Evolutionary conservation across 2,888 invertebrate species (phyloP).

Genomic region (Myathropa florea): DNA sequence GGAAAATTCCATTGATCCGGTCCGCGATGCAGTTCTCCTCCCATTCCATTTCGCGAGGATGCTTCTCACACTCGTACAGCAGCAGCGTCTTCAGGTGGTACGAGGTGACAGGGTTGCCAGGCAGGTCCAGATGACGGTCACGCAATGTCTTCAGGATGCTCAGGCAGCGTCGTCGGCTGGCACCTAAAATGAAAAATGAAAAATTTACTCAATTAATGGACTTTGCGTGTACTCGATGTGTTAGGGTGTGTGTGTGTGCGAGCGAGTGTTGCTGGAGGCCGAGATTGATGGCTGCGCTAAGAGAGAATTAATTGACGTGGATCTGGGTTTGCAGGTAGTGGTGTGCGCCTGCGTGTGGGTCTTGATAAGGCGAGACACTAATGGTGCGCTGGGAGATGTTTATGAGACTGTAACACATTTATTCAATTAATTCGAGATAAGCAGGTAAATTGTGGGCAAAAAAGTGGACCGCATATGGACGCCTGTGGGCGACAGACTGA

Average conservation of each 20-base stretch:
- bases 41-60: slow-evolving; percentile 96
- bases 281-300: slow-evolving; percentile 65
- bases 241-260: slow-evolving; percentile 10
- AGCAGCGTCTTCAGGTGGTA: slow-evolving; percentile 95
- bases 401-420: slow-evolving; percentile 55
- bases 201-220: slow-evolving; percentile 56
- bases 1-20: slow-evolving; percentile 95
- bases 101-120: slow-evolving; percentile 94
- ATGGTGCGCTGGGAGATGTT: slow-evolving; percentile 48
- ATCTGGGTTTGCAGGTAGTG: slow-evolving; percentile 17
- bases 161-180: slow-evolving; percentile 92
- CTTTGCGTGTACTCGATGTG: slow-evolving; percentile 56
- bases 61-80: slow-evolving; percentile 97
- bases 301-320: slow-evolving; percentile 65
- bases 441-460: slow-evolving; percentile 15
- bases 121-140: slow-evolving; percentile 93
- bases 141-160: slow-evolving; percentile 94
- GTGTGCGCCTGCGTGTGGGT: slow-evolving; percentile 46
- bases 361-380: slow-evolving; percentile 61
- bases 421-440: slow-evolving; percentile 62
- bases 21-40: slow-evolving; percentile 95
- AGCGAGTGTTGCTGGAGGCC: slow-evolving; percentile 36
- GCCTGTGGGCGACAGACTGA: not conserved
- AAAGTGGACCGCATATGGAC: not conserved
- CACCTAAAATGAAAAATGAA: slow-evolving; percentile 79